These are phyloP conservation scores for Epizoanthus rinbou DNA, from an alignment of 92 coral and sea anemone species.

Conservation along the genomic window DNA sequence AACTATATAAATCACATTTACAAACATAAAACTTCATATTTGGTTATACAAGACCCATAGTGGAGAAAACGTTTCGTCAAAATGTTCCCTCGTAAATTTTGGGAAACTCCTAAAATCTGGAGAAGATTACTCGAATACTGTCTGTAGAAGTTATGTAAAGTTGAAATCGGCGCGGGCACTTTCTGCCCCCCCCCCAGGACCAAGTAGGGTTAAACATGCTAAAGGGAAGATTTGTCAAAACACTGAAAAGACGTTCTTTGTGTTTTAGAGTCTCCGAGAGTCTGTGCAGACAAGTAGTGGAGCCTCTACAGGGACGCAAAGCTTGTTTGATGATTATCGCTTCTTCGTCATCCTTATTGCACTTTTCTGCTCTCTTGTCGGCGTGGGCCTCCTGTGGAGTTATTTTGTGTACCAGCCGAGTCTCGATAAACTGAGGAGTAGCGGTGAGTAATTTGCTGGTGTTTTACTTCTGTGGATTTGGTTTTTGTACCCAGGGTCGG, in stretches of 20 bases:
- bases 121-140: too few species aligned
- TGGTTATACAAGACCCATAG: too few species aligned
- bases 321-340: conserved; percentile 85
- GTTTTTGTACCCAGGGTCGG: conserved; percentile 52
- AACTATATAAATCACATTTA: too few species aligned
- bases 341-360: conserved; percentile 90
- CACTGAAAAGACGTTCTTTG: background rate
- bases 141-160: too few species aligned
- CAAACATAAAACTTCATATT: too few species aligned
- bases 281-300: conserved; percentile 38
- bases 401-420: conserved; percentile 77
- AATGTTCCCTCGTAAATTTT: too few species aligned
- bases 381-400: conserved; percentile 80
- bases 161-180: too few species aligned
- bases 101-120: too few species aligned
- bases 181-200: too few species aligned
- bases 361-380: conserved; percentile 76
- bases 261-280: conserved; percentile 58
- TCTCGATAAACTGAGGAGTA: conserved; percentile 2
- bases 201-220: too few species aligned
- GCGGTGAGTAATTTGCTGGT: too few species aligned
- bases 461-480: conserved; percentile 67
- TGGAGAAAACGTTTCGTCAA: too few species aligned
- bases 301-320: conserved; percentile 37
- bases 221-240: background rate